A percentile compares a stretch with the other conserved stretches of the same genome.
phyloP scores from a whole-genome alignment of 1,140 invertebrate species.

The Halictus rubicundus region DNA sequence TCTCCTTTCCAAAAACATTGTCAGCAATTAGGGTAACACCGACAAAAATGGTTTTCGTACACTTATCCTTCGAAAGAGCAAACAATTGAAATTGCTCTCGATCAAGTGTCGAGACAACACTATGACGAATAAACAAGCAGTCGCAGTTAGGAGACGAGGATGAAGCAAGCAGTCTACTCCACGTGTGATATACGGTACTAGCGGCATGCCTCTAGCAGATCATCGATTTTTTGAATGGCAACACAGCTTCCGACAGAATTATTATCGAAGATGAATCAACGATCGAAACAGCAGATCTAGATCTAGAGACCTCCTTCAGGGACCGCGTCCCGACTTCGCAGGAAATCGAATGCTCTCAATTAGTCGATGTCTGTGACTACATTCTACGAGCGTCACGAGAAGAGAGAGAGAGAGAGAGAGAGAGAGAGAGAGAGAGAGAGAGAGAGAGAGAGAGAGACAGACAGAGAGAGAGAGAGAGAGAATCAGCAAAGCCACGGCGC shows the following conservation, averaged over 20 bases:
- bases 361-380: neutral
- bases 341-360: neutral
- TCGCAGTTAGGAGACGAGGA: neutral
- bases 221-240: neutral
- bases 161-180: neutral
- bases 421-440: neutral
- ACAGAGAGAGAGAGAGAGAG: neutral
- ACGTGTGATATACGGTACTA: neutral
- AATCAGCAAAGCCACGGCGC: neutral
- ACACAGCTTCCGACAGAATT: neutral
- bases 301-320: neutral
- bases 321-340: neutral
- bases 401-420: neutral
- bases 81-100: neutral
- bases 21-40: no score
- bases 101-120: no score
- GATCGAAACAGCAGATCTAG: neutral
- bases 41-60: no score
- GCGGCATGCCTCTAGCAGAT: neutral
- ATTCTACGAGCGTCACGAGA: neutral
- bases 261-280: neutral
- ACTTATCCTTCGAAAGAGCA: no score
- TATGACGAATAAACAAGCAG: no score
- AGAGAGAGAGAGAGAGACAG: neutral
- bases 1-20: no score